Conservation (phyloP, 2,888 invertebrate genomes). For the Rhodophaea formosa region DNA sequence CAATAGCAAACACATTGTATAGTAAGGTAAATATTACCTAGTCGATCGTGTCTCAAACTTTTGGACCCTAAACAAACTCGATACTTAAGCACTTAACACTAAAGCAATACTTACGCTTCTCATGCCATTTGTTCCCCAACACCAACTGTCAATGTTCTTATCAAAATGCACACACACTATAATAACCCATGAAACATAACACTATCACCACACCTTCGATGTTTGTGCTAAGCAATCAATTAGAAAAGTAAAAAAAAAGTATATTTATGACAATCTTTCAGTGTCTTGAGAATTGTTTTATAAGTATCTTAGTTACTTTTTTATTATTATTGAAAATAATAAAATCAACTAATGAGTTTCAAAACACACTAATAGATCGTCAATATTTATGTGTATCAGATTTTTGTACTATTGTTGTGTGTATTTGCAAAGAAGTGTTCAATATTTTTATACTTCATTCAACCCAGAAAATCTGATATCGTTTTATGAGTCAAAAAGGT, state of each 20-base stretch:
- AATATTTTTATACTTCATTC: no score
- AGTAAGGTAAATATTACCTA: not conserved
- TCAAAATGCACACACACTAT: conserved; percentile 58
- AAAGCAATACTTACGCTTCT: conserved; percentile 67
- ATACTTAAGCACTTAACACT: conserved; percentile 37
- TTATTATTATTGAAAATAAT: no score
- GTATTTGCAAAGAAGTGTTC: no score
- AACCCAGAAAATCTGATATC: no score
- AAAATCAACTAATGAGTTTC: no score
- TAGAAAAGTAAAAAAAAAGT: not conserved
- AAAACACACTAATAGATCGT: no score
- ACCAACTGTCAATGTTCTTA: conserved; percentile 64
- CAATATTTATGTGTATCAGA: no score
- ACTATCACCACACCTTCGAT: conserved; percentile 52
- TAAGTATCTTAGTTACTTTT: no score
- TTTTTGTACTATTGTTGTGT: no score
- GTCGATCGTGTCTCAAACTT: not conserved
- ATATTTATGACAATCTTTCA: not conserved
- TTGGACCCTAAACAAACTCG: not conserved
- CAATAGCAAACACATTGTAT: no score
- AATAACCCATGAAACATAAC: conserved; percentile 49
- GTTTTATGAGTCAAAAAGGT: no score
- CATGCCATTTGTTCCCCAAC: conserved; percentile 71
- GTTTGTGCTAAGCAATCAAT: conserved; percentile 65
- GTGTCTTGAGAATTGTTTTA: not conserved